These are phyloP conservation scores for Biston stratarius DNA, from an alignment of 2,888 invertebrate species.

Conservation along the genomic window DNA sequence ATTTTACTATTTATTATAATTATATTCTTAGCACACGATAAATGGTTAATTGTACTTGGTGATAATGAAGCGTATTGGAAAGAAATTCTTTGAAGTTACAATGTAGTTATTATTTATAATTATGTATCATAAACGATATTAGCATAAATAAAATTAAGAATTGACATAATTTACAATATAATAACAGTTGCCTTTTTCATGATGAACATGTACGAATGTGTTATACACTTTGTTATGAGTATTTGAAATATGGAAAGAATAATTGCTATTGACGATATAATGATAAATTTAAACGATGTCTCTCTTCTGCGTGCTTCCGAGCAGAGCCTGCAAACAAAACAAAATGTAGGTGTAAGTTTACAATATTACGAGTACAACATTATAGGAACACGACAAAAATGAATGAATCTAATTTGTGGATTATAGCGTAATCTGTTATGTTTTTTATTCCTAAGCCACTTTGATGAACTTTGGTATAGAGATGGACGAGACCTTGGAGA, in stretches of 20 bases:
- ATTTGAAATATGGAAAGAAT: slow-evolving; percentile 42
- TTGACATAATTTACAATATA: slow-evolving; percentile 37
- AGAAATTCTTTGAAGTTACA: slow-evolving; percentile 65
- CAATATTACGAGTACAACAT: too few relatives aligned
- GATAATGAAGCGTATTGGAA: slow-evolving; percentile 78
- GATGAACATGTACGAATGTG: slow-evolving; percentile 44
- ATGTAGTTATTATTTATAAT: slow-evolving; percentile 33
- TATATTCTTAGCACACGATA: slow-evolving; percentile 61
- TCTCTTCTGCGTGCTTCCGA: slow-evolving; percentile 77
- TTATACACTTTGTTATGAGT: slow-evolving; percentile 53
- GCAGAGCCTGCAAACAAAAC: slow-evolving; percentile 69
- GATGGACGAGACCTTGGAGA: too few relatives aligned
- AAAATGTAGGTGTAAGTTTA: too few relatives aligned
- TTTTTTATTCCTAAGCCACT: too few relatives aligned
- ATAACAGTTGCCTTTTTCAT: slow-evolving; percentile 34
- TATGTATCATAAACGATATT: slow-evolving; percentile 28
- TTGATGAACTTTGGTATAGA: too few relatives aligned
- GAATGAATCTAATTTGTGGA: too few relatives aligned
- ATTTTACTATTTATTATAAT: slow-evolving; percentile 60
- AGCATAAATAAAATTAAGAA: slow-evolving; percentile 38
- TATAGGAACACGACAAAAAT: too few relatives aligned
- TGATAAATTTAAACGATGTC: slow-evolving; percentile 70
- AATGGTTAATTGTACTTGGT: slow-evolving; percentile 82
- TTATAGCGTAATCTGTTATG: too few relatives aligned
- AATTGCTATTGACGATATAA: slow-evolving; percentile 19